These are phyloP conservation scores for Galbula dea DNA, from an alignment of 2,113 vertebrate species.

Conservation along the genomic window DNA sequence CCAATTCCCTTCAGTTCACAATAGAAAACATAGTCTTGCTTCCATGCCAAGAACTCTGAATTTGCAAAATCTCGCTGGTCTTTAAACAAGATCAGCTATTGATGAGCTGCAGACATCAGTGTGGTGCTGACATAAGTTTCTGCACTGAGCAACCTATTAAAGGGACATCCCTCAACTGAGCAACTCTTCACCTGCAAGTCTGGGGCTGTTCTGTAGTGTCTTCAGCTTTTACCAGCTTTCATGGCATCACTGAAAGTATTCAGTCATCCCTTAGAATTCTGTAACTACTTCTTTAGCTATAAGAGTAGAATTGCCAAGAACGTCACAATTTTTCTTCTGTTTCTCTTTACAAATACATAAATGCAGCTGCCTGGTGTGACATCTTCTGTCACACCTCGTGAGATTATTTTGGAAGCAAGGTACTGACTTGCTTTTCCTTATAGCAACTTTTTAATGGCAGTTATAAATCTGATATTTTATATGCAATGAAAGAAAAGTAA, in stretches of 20 bases:
- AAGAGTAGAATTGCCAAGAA: background rate
- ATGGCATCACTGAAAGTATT: background rate
- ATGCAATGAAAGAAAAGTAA: too few relatives aligned
- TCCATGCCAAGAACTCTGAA: conserved; percentile 6
- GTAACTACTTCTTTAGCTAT: background rate
- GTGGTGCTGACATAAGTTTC: background rate
- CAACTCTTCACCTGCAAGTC: background rate
- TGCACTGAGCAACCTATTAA: background rate
- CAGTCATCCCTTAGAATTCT: background rate
- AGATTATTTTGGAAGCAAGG: conserved; percentile 32
- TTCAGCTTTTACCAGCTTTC: background rate
- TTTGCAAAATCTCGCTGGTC: conserved; percentile 27
- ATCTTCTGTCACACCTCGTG: background rate
- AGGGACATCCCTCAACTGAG: background rate
- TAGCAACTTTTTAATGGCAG: background rate
- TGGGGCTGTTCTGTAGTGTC: background rate
- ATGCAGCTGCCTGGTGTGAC: background rate
- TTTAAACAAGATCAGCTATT: background rate
- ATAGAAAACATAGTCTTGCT: background rate
- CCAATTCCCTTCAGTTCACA: background rate
- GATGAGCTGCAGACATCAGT: background rate
- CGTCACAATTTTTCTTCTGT: background rate
- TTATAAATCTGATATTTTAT: too few relatives aligned
- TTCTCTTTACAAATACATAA: background rate
- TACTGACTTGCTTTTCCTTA: conserved; percentile 52